Conservation (phyloP, 2,797 vertebrate genomes). For the Acridotheres tristis region DNA sequence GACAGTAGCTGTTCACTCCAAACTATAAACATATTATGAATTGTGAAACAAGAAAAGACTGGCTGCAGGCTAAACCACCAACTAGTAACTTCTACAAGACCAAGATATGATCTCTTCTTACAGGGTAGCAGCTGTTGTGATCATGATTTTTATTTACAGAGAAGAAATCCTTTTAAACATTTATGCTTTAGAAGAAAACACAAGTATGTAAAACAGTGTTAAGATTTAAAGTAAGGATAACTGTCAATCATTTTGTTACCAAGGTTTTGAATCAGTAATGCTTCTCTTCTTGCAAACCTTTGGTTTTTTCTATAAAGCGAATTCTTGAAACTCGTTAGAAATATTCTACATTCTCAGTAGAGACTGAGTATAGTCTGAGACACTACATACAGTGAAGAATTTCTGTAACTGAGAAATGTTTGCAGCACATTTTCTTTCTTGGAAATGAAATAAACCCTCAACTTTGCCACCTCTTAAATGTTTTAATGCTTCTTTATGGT, state of each 20-base stretch:
- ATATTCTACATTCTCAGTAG: not conserved
- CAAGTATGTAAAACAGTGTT: not conserved
- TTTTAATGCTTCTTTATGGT: not conserved
- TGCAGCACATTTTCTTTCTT: not conserved
- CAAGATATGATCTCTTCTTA: not conserved
- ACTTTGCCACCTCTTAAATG: not conserved
- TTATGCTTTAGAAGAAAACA: not conserved
- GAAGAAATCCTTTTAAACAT: constrained; percentile 9
- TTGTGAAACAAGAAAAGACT: constrained; percentile 14
- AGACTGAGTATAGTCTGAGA: too few relatives aligned
- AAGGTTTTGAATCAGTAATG: not conserved
- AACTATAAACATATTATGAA: constrained; percentile 1
- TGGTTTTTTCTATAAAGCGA: not conserved
- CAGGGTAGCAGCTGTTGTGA: constrained; percentile 16
- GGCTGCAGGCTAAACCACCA: constrained; percentile 32
- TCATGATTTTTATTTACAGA: not conserved
- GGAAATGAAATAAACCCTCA: not conserved
- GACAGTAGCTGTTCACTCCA: not conserved
- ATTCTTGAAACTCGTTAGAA: not conserved
- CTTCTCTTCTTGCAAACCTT: not conserved
- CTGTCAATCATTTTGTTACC: not conserved
- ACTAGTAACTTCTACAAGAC: constrained; percentile 19
- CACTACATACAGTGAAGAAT: not conserved
- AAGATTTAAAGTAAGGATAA: not conserved
- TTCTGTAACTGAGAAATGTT: not conserved